Percentiles rank a stretch among this genome's conserved stretches.
Conservation (phyloP, 2,113 vertebrate genomes). For the Syrmaticus mikado region DNA sequence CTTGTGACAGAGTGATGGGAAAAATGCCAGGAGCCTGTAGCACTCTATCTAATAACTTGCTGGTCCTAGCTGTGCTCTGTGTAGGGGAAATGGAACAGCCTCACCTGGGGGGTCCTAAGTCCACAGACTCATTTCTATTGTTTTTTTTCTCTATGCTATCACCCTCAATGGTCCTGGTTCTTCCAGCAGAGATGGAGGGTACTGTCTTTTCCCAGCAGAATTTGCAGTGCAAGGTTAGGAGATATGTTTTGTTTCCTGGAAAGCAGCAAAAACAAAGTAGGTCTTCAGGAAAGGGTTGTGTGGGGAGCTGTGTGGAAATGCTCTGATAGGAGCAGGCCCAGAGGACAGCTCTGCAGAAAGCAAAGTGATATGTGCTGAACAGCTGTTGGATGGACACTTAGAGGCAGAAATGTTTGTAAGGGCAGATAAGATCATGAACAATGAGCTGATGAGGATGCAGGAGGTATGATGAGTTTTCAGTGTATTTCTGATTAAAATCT, state of each 20-base stretch:
- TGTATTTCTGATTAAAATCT: neutral
- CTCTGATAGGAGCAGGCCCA: neutral
- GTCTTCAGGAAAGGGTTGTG: neutral
- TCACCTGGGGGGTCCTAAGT: neutral
- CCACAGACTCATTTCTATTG: neutral
- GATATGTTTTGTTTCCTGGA: neutral
- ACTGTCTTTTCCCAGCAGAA: neutral
- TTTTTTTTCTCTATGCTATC: neutral
- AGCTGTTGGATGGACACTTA: neutral
- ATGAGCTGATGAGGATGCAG: neutral
- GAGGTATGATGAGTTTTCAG: neutral
- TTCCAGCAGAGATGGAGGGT: neutral
- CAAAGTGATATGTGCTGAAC: neutral
- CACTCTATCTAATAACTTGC: neutral
- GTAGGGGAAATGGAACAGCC: neutral
- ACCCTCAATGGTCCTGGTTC: neutral
- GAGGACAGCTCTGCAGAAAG: neutral
- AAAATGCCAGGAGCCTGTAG: neutral
- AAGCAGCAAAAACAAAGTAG: neutral
- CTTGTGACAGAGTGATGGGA: neutral
- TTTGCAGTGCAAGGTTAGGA: neutral
- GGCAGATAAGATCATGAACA: neutral
- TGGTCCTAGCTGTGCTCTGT: neutral
- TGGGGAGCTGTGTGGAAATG: neutral
- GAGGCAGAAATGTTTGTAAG: neutral